These are phyloP conservation scores for Eupithecia centaureata DNA, from an alignment of 2,888 invertebrate species.

Conservation along the genomic window DNA sequence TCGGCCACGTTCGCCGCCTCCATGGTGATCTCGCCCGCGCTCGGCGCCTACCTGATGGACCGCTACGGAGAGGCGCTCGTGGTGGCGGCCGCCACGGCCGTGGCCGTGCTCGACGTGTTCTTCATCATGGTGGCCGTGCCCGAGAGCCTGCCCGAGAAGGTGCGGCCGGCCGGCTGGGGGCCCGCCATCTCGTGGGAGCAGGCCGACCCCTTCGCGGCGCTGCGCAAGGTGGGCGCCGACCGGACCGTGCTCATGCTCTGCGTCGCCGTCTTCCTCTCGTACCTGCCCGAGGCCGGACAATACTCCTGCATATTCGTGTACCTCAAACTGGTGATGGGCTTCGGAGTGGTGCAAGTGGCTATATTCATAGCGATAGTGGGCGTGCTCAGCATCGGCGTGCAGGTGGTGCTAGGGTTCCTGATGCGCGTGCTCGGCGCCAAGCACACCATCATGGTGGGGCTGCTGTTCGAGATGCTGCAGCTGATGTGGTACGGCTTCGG, in stretches of 20 bases:
- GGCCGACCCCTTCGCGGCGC: conserved; percentile 98
- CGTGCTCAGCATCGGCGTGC: conserved; percentile 97
- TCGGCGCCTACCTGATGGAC: conserved; percentile 95
- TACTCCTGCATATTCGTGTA: conserved; percentile 99
- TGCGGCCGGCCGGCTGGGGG: conserved; percentile 89
- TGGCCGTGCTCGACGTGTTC: conserved; percentile 98
- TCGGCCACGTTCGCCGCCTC: conserved; percentile 99
- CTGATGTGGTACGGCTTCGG: conserved; percentile 99
- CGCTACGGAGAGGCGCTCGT: conserved; percentile 93
- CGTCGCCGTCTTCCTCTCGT: conserved; percentile 98
- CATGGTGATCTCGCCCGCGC: conserved; percentile 98
- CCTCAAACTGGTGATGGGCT: conserved; percentile 98
- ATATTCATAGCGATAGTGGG: conserved; percentile 99
- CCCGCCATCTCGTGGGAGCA: conserved; percentile 98
- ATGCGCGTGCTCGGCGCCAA: conserved; percentile 95
- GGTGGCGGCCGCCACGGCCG: conserved; percentile 97
- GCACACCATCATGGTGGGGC: conserved; percentile 98
- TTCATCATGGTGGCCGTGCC: conserved; percentile 99
- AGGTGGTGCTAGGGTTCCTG: conserved; percentile 92
- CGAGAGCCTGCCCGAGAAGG: conserved; percentile 98
- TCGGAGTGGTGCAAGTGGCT: conserved; percentile 97
- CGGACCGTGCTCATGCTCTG: conserved; percentile 98
- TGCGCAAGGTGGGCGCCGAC: conserved; percentile 96
- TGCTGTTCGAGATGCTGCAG: conserved; percentile 98
- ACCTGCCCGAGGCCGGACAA: conserved; percentile 99